Conservation (phyloP, 2,888 invertebrate genomes). For the Parnassius mnemosyne region DNA sequence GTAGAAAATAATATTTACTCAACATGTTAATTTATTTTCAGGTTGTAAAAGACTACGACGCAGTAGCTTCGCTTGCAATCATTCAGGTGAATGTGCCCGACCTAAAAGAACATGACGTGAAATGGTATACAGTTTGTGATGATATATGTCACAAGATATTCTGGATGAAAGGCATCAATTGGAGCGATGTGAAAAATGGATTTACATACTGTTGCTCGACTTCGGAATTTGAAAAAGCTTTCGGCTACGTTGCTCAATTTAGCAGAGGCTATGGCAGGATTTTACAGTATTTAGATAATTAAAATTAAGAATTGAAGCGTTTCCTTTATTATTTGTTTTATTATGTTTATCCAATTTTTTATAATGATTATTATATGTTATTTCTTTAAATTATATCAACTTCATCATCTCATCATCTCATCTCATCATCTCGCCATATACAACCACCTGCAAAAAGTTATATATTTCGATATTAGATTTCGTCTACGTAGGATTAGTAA, state of each 20-base stretch:
- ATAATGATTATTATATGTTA: too few relatives aligned
- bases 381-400: too few relatives aligned
- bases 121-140: conserved; percentile 37
- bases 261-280: background rate
- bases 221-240: conserved; percentile 32
- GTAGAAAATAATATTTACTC: too few relatives aligned
- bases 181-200: conserved; percentile 41
- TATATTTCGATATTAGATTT: too few relatives aligned
- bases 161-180: conserved; percentile 44
- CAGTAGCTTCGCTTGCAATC: conserved; percentile 44
- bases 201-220: conserved; percentile 52
- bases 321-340: too few relatives aligned
- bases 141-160: conserved; percentile 42
- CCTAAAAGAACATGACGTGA: conserved; percentile 29
- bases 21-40: conserved; percentile 30
- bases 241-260: conserved; percentile 29
- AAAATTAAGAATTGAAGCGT: too few relatives aligned
- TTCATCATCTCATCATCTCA: too few relatives aligned
- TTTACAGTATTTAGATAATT: background rate
- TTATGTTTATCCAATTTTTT: too few relatives aligned
- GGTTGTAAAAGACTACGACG: conserved; percentile 46
- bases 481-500: too few relatives aligned
- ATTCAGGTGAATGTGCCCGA: conserved; percentile 54
- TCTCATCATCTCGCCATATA: too few relatives aligned
- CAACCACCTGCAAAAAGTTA: too few relatives aligned